Evolutionary conservation across 1,140 invertebrate genomes (phyloP).

Genomic region (Macrocentrus cingulum): DNA sequence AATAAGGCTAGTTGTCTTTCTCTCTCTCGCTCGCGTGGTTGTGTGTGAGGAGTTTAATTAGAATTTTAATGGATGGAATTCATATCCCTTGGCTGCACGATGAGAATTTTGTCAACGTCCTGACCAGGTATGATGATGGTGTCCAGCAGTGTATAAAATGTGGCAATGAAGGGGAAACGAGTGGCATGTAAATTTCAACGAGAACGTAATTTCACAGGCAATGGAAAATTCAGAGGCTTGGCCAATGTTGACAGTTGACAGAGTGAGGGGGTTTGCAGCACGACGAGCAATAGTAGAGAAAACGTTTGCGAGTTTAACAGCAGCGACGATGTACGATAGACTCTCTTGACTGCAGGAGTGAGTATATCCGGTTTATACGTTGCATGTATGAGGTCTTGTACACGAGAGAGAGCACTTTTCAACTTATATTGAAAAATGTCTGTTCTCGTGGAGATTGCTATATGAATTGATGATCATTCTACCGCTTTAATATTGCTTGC

Average conservation of each 20-base stretch:
- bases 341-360: too few relatives aligned
- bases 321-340: neutral
- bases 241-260: conserved; percentile 1
- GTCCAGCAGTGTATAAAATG: conserved; percentile 1
- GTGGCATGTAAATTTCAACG: neutral
- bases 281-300: neutral
- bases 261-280: neutral
- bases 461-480: conserved; percentile 3
- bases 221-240: neutral
- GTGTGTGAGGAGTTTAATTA: conserved; percentile 20
- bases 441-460: neutral
- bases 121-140: neutral
- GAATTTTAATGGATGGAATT: conserved; percentile 18
- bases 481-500: neutral
- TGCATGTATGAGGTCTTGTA: neutral
- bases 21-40: neutral
- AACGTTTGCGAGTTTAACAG: neutral
- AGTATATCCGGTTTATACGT: neutral
- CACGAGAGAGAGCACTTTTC: conserved; percentile 2
- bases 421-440: conserved; percentile 10
- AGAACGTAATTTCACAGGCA: conserved; percentile 3
- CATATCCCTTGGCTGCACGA: neutral
- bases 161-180: neutral
- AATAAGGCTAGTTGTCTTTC: neutral
- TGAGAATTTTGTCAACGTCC: conserved; percentile 5